These are phyloP conservation scores for Coccyzus lansbergi DNA, from an alignment of 2,797 vertebrate genomes.

Conservation along the genomic window DNA sequence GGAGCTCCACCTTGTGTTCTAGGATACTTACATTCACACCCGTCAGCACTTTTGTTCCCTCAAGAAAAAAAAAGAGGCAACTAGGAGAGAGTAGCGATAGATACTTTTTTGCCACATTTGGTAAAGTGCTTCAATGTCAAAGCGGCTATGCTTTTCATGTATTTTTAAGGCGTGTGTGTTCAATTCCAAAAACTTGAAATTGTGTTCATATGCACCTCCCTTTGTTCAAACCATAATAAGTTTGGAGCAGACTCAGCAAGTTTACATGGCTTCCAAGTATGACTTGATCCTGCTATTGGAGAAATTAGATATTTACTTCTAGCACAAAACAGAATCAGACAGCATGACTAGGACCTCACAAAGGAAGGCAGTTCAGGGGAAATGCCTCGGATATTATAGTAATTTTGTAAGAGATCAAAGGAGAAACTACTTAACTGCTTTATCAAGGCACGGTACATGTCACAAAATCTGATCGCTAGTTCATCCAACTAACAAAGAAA, in stretches of 20 bases:
- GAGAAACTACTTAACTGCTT: not conserved
- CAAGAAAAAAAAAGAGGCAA: not conserved
- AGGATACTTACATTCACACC: not conserved
- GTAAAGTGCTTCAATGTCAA: not conserved
- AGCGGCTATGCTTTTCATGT: not conserved
- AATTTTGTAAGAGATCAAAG: not conserved
- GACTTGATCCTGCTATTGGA: not conserved
- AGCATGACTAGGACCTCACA: not conserved
- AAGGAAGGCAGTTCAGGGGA: not conserved
- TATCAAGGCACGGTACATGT: not conserved
- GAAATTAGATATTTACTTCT: not conserved
- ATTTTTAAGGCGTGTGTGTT: not conserved
- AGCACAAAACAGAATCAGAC: not conserved
- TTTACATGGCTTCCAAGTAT: not conserved
- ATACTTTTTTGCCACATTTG: accelerated
- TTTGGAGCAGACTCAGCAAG: accelerated
- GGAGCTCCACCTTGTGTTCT: slow-evolving; percentile 47
- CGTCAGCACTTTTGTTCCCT: not conserved
- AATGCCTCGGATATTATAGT: no score
- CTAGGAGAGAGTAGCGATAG: accelerated
- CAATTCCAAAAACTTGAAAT: not conserved
- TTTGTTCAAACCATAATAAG: not conserved
- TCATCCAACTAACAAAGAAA: not conserved
- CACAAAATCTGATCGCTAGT: not conserved
- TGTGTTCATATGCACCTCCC: not conserved